phyloP scores from a whole-genome alignment of 2,797 vertebrate species.

The Onychomys leucogaster region DNA sequence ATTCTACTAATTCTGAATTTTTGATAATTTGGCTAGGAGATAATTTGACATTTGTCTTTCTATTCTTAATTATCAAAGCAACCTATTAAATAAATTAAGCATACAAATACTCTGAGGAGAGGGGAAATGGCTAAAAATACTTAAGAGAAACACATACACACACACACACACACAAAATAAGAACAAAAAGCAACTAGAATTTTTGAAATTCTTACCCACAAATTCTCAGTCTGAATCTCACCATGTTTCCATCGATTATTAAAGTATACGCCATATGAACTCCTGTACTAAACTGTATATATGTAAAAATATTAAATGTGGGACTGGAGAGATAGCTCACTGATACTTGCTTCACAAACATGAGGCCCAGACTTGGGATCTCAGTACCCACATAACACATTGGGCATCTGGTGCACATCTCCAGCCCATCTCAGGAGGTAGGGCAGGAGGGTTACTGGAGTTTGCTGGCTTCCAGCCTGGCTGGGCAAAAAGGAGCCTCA shows the following conservation, averaged over 20 bases:
- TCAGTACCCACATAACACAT: no score
- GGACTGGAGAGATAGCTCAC: neutral
- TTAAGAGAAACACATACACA: constrained; percentile 1
- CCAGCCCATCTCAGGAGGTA: neutral
- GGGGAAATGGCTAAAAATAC: neutral
- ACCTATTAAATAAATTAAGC: constrained; percentile 6
- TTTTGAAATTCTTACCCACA: neutral
- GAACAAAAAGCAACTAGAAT: neutral
- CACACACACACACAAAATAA: no score
- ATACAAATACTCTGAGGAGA: neutral
- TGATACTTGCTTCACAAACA: neutral
- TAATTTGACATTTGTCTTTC: constrained; percentile 13
- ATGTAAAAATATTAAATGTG: neutral
- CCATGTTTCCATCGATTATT: neutral
- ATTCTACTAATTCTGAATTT: constrained; percentile 23
- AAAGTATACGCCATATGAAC: neutral
- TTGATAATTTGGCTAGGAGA: constrained; percentile 17
- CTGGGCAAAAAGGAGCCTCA: no score
- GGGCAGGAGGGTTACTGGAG: neutral
- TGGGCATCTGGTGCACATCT: neutral
- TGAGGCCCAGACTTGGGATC: neutral
- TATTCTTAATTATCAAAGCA: neutral
- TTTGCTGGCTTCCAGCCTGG: neutral
- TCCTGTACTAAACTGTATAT: neutral
- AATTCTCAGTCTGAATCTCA: constrained; percentile 9